Evolutionary conservation across 2,888 invertebrate species (phyloP).

Genomic region (Nemurella pictetii): DNA sequence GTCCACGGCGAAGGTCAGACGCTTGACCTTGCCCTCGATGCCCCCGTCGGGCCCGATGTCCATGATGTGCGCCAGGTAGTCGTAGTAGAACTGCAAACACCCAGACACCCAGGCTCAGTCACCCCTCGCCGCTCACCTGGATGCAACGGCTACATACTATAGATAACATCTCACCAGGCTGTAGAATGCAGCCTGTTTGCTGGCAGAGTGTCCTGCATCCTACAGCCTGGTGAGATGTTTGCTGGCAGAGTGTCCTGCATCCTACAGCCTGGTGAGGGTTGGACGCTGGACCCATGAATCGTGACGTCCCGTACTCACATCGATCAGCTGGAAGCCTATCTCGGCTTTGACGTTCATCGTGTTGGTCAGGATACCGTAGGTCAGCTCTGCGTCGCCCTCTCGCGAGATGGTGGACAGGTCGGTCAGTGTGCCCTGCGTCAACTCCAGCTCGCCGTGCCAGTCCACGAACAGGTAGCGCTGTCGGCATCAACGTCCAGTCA

Average conservation of each 20-base stretch:
- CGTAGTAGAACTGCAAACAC: constrained; percentile 30
- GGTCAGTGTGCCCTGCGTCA: constrained; percentile 27
- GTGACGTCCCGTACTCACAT: too few relatives aligned
- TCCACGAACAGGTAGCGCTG: constrained; percentile 25
- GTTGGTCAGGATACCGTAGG: background rate
- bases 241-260: too few relatives aligned
- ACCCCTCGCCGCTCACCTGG: too few relatives aligned
- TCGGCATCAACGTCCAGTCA: too few relatives aligned
- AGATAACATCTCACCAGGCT: too few relatives aligned
- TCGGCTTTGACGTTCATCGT: constrained; percentile 23
- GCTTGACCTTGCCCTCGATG: constrained; percentile 2
- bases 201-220: too few relatives aligned
- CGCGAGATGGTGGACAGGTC: constrained; percentile 32
- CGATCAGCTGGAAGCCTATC: constrained; percentile 21
- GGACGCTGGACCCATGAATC: too few relatives aligned
- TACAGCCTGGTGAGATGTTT: too few relatives aligned
- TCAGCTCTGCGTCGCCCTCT: constrained; percentile 25
- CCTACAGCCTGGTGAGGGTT: too few relatives aligned
- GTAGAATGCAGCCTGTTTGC: too few relatives aligned
- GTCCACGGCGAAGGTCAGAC: background rate
- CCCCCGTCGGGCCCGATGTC: constrained; percentile 33
- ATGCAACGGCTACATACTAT: too few relatives aligned
- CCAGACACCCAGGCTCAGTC: too few relatives aligned
- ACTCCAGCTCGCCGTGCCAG: constrained; percentile 35
- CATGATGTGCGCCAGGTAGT: constrained; percentile 33